Evolutionary conservation across 2,888 invertebrate species (phyloP), one percentile per base, ranked within the genome.

Genomic region (Drosophila melanosoma): DNA sequence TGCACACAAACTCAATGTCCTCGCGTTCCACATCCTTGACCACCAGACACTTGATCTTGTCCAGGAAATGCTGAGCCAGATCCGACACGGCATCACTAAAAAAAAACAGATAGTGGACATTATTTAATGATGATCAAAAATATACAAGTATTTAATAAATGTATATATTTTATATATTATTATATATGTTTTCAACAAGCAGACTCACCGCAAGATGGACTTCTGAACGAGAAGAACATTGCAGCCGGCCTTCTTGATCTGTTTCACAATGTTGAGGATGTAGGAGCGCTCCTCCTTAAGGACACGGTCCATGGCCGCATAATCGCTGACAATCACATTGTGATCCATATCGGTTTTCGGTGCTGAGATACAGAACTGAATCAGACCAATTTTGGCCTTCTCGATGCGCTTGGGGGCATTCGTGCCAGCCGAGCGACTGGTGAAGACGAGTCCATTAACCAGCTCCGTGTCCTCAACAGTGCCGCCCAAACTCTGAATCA

Each of bases 301-400:
- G 0, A 99, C 98, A 69, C 99, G 95, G 93, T 99, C 99, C 99
- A 99, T 99, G 59, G 99, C 99, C n/a, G 99, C 96, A 93, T 99
- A 99, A 93, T 99, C 99, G 0, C 99, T 98, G 29, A 99, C 98
- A 86, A 99, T 95, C 4, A 98, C 96, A 92, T 96, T 98, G 94
- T 98, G 98, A 91, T 98, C 98, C 98, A 99, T 98, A 93, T 99
- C 99, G 65, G 99, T 99, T 94, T 99, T 99, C 10, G 99, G 99
- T 61, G 99, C 98, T 17, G 99, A 99, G 93, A 99, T 98, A 93
- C 99, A 99, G 94, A 99, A 99, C 93, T 99, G 99, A 82, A 99
- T 99, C 20, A 99, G 95, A 70, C 97, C 99, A 93, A 99, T 98
- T 94, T 99, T 99, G 8, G 99, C 99, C 93, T 99, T 99, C 93